Percentiles rank a stretch among this genome's conserved stretches.
These are phyloP conservation scores for Stichopus chloronotus DNA, from an alignment of 35 echinoderm and acorn worm species.

Conservation along the genomic window DNA sequence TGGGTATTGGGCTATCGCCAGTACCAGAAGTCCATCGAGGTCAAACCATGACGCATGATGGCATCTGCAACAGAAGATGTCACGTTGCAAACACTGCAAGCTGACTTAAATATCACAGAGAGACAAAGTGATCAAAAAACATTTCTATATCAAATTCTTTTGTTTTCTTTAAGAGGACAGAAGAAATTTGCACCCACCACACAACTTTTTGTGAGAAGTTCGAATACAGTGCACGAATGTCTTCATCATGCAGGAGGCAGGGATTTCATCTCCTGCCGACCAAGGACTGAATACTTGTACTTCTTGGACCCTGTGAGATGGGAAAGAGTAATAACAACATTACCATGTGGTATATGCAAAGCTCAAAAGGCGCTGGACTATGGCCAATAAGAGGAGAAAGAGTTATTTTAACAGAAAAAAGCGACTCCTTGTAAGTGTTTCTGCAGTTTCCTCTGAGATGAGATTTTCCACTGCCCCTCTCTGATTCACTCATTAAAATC, in stretches of 20 bases:
- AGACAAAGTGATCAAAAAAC: background rate
- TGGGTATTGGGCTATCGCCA: too few relatives aligned
- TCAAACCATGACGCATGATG: too few relatives aligned
- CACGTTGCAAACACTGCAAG: too few relatives aligned
- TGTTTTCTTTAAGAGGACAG: background rate
- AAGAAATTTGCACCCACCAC: background rate
- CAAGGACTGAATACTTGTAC: constrained; percentile 9
- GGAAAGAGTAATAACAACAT: background rate
- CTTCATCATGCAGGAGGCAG: constrained; percentile 40
- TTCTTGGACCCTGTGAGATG: background rate
- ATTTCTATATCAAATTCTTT: background rate
- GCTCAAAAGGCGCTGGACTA: background rate
- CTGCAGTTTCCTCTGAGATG: too few relatives aligned
- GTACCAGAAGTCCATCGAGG: too few relatives aligned
- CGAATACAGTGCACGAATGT: constrained; percentile 5
- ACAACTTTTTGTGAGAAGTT: background rate
- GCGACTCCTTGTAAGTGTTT: too few relatives aligned
- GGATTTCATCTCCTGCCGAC: constrained; percentile 40
- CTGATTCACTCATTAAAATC: too few relatives aligned
- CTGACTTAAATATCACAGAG: too few relatives aligned
- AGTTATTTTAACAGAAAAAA: too few relatives aligned
- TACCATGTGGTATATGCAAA: background rate
- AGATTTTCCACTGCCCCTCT: too few relatives aligned
- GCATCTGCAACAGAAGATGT: too few relatives aligned
- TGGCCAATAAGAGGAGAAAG: too few relatives aligned